phyloP scores from a whole-genome alignment of 2,113 vertebrate genomes.

The Thalassarche chlororhynchos region DNA sequence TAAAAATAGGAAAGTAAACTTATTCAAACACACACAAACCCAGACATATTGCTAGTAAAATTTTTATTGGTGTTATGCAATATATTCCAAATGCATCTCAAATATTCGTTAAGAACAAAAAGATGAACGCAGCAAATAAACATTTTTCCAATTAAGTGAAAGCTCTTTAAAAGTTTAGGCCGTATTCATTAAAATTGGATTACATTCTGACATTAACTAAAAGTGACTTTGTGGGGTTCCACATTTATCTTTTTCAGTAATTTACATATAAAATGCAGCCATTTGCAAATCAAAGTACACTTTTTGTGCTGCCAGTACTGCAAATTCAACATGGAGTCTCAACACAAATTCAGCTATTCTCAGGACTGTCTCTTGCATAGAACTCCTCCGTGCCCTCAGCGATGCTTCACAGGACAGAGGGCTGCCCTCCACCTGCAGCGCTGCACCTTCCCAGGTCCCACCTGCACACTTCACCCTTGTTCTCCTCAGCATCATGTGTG shows the following conservation, averaged over 20 bases:
- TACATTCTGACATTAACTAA: not conserved
- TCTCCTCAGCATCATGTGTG: rapidly evolving
- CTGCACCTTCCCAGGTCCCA: not conserved
- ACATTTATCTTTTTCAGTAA: not conserved
- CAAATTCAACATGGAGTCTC: not conserved
- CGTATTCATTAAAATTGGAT: constrained; percentile 30
- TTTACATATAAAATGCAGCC: constrained; percentile 24
- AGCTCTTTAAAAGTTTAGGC: constrained; percentile 25
- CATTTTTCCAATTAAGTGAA: constrained; percentile 47
- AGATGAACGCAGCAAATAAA: constrained; percentile 32
- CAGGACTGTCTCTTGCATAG: not conserved
- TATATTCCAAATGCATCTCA: constrained; percentile 18
- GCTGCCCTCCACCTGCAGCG: not conserved
- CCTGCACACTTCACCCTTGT: too few species aligned
- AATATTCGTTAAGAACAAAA: constrained; percentile 27
- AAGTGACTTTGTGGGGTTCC: constrained; percentile 8
- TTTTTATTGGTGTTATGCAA: constrained; percentile 6
- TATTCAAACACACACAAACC: not conserved
- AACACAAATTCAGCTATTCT: not conserved
- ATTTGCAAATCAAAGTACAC: constrained; percentile 39
- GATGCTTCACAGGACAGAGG: not conserved
- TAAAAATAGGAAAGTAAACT: constrained; percentile 30
- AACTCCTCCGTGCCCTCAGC: not conserved
- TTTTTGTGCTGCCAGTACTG: not conserved
- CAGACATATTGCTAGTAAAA: constrained; percentile 21